Percentiles rank a stretch among this genome's conserved stretches.
These are phyloP conservation scores for Plutella xylostella DNA, from an alignment of 2,888 invertebrate species.

Conservation along the genomic window DNA sequence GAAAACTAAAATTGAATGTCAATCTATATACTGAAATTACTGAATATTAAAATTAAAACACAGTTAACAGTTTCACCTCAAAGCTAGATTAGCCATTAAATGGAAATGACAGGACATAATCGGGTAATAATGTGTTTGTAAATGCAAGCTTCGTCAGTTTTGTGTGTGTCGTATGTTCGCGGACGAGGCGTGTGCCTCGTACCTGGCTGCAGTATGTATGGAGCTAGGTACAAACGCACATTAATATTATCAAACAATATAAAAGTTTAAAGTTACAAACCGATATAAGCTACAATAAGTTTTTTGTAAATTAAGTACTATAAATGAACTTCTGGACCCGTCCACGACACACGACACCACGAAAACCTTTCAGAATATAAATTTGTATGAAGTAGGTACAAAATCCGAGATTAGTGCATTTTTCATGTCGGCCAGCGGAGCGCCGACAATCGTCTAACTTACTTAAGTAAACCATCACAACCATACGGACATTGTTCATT, in stretches of 20 bases:
- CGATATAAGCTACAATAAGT: no score
- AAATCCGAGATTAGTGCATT: neutral
- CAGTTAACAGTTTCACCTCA: neutral
- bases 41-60: neutral
- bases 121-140: neutral
- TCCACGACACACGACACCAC: neutral
- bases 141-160: slow-evolving; percentile 8
- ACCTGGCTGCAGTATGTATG: no score
- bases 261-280: no score
- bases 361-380: neutral
- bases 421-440: neutral
- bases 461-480: slow-evolving; percentile 70
- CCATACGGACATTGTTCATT: slow-evolving; percentile 64
- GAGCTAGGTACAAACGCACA: no score
- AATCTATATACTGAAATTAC: slow-evolving; percentile 28
- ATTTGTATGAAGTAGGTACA: neutral
- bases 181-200: no score
- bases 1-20: no score
- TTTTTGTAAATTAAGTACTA: no score
- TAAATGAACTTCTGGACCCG: no score
- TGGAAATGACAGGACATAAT: slow-evolving; percentile 47
- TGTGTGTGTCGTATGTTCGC: neutral
- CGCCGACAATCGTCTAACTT: slow-evolving; percentile 36
- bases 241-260: no score
- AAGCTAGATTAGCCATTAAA: slow-evolving; percentile 18